Percentiles rank a stretch among this genome's conserved stretches.
Evolutionary conservation across 2,113 vertebrate genomes (phyloP).

Genomic region (Mugil cephalus): DNA sequence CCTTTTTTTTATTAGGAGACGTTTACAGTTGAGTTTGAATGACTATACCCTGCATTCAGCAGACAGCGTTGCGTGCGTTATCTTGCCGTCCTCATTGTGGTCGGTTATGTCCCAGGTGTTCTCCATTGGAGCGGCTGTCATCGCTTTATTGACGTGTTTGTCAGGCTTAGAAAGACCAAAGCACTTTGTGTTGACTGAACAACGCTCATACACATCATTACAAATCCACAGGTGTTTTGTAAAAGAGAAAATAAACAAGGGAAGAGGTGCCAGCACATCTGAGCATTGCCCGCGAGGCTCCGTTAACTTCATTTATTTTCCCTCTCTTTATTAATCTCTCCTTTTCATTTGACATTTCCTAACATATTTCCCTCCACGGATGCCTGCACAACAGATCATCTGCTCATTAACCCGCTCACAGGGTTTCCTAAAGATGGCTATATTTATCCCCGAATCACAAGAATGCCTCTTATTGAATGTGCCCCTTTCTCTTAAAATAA

Average conservation of each 20-base stretch:
- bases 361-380: conserved; percentile 23
- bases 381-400: conserved; percentile 49
- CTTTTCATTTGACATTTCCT: conserved; percentile 41
- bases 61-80: conserved; percentile 54
- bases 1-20: conserved; percentile 55
- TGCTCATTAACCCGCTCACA: conserved; percentile 57
- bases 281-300: conserved; percentile 52
- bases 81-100: conserved; percentile 52
- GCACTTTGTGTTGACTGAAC: conserved; percentile 43
- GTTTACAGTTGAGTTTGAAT: conserved; percentile 64
- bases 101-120: conserved; percentile 73
- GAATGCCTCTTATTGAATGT: conserved; percentile 76
- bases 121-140: conserved; percentile 64
- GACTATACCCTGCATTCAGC: conserved; percentile 38
- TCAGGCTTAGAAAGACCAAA: conserved; percentile 51
- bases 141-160: conserved; percentile 74
- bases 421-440: conserved; percentile 45
- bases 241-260: conserved; percentile 64
- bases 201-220: conserved; percentile 61
- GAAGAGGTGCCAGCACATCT: conserved; percentile 56
- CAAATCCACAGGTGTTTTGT: conserved; percentile 74
- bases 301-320: conserved; percentile 22
- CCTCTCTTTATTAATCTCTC: not conserved
- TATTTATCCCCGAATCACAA: conserved; percentile 72
- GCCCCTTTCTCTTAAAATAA: conserved; percentile 80